Base-by-base conservation (phyloP, 2,888 invertebrate genomes). In the Epicampocera succincta region DNA sequence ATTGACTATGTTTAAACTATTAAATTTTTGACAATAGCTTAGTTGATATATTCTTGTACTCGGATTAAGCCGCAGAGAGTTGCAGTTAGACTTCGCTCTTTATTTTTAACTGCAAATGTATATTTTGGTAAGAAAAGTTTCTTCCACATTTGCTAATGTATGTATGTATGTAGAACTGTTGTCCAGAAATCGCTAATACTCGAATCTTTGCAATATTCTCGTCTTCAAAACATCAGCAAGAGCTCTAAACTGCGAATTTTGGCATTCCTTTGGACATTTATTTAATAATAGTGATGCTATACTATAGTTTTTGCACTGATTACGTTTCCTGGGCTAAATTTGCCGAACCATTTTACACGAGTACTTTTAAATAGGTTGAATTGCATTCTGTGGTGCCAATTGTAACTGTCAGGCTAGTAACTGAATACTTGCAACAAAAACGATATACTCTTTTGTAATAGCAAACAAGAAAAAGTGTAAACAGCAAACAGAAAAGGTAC, bases 391-490 rank as follows among this genome's bases (percentile, higher is more conserved):
- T n/a, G n/a, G n/a, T n/a, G n/a, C 13, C 4, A 42, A 42, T 42
- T 42, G 42, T 6, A 42, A 12, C 42, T 42, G 42, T 42, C 42
- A 42, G 13, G 13, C 42, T 12, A 42, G 42, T 42, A 42, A 42
- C 42, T 42, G 13, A 42, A 42, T 12, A 42, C 13, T 42, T 42
- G 8, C 42, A 42, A 42, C 42, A 42, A 42, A 42, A 42, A 42
- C 42, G 42, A 42, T 42, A 42, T 42, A 42, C 42, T 42, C 42
- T 42, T 42, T 42, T 42, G 42, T 42, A 42, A 42, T 42, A 42
- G 42, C 42, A 42, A 42, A 42, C 42, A 42, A 42, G 42, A 42
- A 42, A n/a, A n/a, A n/a, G n/a, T 42, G 42, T 11, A 42, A 12
- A 42, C 9, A 42, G 12, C 42, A 42, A 42, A 42, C 42, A 42